phyloP scores from a whole-genome alignment of 2,113 vertebrate genomes.

The Alligator sinensis region DNA sequence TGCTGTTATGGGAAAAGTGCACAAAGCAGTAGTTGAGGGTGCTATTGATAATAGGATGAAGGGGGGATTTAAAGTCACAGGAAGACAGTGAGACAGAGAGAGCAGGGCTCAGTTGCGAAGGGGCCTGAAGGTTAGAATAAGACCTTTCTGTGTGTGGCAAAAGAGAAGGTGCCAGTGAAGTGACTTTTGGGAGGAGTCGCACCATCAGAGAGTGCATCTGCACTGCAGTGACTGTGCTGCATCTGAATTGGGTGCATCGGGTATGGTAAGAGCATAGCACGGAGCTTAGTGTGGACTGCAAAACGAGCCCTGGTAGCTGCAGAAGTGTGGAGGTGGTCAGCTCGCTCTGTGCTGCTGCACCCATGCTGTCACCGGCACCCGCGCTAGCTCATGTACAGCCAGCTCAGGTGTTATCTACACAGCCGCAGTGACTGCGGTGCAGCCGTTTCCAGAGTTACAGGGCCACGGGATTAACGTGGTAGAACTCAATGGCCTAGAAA shows the following conservation, averaged over 20 bases:
- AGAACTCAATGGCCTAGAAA: not conserved
- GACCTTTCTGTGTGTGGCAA: not conserved
- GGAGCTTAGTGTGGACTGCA: too few relatives aligned
- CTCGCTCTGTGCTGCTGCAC: not conserved
- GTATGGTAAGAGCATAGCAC: too few relatives aligned
- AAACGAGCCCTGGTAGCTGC: too few relatives aligned
- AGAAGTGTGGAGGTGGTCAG: not conserved
- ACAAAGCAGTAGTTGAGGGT: not conserved
- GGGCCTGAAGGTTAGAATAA: not conserved
- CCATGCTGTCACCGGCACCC: too few relatives aligned
- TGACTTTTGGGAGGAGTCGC: not conserved
- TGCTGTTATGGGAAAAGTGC: not conserved
- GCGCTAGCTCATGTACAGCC: too few relatives aligned
- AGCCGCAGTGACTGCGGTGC: not conserved
- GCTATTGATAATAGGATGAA: not conserved
- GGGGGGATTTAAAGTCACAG: not conserved
- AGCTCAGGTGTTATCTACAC: too few relatives aligned
- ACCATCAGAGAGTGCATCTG: too few relatives aligned
- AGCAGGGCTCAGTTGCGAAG: not conserved
- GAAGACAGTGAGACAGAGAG: not conserved
- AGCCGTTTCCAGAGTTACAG: not conserved
- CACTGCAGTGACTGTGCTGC: too few relatives aligned
- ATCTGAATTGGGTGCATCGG: too few relatives aligned
- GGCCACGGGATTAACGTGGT: not conserved
- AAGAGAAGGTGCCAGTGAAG: not conserved